These are phyloP conservation scores for Sphaeramia orbicularis DNA, from an alignment of 2,797 vertebrate genomes.

Conservation along the genomic window DNA sequence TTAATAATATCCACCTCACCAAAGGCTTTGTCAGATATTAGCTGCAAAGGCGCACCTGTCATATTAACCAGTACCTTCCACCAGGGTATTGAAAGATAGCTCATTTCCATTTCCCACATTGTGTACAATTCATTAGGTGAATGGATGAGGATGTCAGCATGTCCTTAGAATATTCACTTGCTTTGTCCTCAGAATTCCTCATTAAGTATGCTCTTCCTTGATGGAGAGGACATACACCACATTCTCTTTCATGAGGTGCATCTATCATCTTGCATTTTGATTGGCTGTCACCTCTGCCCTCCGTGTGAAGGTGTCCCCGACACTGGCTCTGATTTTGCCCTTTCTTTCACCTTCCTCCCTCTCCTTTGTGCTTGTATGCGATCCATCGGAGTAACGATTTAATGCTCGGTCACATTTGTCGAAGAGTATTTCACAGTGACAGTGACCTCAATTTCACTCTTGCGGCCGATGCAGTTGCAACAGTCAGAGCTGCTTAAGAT, in stretches of 20 bases:
- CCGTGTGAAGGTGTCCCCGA: slow-evolving; percentile 52
- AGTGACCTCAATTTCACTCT: slow-evolving; percentile 38
- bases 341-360: slow-evolving; percentile 31
- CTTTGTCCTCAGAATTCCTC: slow-evolving; percentile 33
- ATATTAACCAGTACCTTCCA: slow-evolving; percentile 6
- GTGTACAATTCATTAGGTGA: slow-evolving; percentile 32
- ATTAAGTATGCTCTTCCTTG: slow-evolving; percentile 14
- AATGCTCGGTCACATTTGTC: slow-evolving; percentile 43
- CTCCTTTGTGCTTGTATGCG: slow-evolving; percentile 11
- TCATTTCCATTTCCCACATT: slow-evolving; percentile 27
- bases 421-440: slow-evolving; percentile 24
- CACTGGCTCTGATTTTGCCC: slow-evolving; percentile 27
- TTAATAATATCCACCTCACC: slow-evolving; percentile 21
- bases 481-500: slow-evolving; percentile 13
- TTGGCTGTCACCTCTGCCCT: slow-evolving; percentile 61
- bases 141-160: slow-evolving; percentile 17
- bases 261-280: slow-evolving; percentile 59
- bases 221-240: slow-evolving; percentile 41
- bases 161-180: slow-evolving; percentile 26
- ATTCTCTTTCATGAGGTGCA: slow-evolving; percentile 43
- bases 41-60: slow-evolving; percentile 29
- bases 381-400: slow-evolving; percentile 37
- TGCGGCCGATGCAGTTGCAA: slow-evolving; percentile 4
- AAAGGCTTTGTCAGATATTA: slow-evolving; percentile 11
- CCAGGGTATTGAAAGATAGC: background rate